These are phyloP conservation scores for Emydura subglobosa DNA, from an alignment of 2,113 vertebrate species.

Conservation along the genomic window DNA sequence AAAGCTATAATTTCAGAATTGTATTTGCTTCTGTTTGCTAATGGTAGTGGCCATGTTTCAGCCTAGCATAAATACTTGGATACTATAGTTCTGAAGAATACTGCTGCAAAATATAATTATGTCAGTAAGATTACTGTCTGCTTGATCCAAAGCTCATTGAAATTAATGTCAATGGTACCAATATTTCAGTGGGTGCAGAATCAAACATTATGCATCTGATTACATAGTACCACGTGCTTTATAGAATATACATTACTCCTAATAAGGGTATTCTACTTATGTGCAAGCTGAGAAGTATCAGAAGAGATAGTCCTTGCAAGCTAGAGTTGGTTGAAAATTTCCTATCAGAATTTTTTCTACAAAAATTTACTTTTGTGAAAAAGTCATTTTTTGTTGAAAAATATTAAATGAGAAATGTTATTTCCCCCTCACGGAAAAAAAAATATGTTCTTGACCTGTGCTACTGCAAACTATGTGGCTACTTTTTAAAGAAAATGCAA, in stretches of 20 bases:
- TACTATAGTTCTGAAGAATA: not conserved
- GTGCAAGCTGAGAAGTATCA: not conserved
- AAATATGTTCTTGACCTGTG: rapidly evolving
- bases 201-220: not conserved
- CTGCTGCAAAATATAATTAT: not conserved
- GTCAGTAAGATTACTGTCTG: not conserved
- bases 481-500: not conserved
- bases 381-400: not conserved
- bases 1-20: not conserved
- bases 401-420: not conserved
- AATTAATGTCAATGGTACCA: not conserved
- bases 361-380: not conserved
- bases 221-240: not conserved
- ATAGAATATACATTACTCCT: not conserved
- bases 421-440: not conserved
- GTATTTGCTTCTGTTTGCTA: not conserved
- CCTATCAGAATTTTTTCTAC: not conserved
- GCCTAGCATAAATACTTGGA: not conserved
- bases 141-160: not conserved
- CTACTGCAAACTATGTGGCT: not conserved
- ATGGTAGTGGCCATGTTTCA: not conserved
- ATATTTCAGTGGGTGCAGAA: not conserved
- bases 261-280: not conserved
- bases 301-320: not conserved
- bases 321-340: not conserved